phyloP scores from a whole-genome alignment of 1,140 invertebrate species.

The Dryas iulia region DNA sequence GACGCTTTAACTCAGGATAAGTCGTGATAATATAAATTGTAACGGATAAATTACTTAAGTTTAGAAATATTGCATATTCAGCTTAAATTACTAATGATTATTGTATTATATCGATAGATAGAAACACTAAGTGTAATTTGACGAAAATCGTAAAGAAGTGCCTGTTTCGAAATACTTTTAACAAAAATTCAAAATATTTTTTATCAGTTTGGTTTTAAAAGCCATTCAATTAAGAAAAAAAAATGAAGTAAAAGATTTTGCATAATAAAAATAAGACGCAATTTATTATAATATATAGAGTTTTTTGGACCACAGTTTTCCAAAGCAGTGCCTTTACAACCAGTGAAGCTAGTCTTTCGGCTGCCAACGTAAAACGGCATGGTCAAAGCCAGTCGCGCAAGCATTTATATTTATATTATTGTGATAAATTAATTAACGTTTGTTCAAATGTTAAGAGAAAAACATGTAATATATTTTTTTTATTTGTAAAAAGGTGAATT shows the following conservation, averaged over 20 bases:
- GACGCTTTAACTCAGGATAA: constrained; percentile 70
- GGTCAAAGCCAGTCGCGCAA: constrained; percentile 61
- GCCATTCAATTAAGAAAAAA: not conserved
- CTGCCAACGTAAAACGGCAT: constrained; percentile 41
- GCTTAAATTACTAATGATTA: constrained; percentile 33
- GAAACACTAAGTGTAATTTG: constrained; percentile 42
- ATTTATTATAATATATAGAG: not conserved
- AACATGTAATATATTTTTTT: constrained; percentile 4
- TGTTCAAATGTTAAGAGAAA: constrained; percentile 23
- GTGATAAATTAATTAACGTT: constrained; percentile 45
- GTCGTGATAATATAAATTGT: constrained; percentile 59
- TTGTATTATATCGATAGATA: constrained; percentile 14
- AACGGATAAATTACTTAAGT: constrained; percentile 37
- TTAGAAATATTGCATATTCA: constrained; percentile 33
- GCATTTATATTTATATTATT: constrained; percentile 79
- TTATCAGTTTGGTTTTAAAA: not conserved
- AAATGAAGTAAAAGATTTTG: not conserved
- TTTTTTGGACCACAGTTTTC: not conserved
- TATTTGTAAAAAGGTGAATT: constrained; percentile 4
- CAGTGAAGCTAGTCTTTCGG: constrained; percentile 73
- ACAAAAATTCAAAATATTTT: not conserved
- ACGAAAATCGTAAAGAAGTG: constrained; percentile 42
- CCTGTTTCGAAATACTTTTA: constrained; percentile 30
- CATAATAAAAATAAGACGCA: not conserved
- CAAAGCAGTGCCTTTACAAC: constrained; percentile 63